Percentiles rank a stretch among this genome's conserved stretches.
Conservation (phyloP, 2,888 invertebrate genomes). For the Eupsilia transversa region DNA sequence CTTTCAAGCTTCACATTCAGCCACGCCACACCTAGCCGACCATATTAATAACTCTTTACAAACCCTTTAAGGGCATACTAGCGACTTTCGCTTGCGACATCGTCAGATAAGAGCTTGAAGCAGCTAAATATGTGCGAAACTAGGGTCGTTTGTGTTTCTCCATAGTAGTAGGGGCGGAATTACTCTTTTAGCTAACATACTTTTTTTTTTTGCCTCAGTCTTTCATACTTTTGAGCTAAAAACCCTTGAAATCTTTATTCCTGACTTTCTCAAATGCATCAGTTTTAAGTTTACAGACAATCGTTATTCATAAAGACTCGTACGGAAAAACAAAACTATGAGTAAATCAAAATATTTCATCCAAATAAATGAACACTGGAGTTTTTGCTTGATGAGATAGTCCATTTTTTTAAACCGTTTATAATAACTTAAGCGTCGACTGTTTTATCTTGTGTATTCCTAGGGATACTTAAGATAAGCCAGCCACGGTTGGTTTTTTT, state of each 20-base stretch:
- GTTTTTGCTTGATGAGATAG: background rate
- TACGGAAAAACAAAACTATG: background rate
- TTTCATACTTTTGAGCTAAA: background rate
- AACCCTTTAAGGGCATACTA: slow-evolving; percentile 78
- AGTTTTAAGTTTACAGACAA: background rate
- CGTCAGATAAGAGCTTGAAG: slow-evolving; percentile 55
- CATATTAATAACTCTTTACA: slow-evolving; percentile 77
- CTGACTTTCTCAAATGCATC: background rate
- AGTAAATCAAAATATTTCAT: background rate
- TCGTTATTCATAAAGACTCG: background rate
- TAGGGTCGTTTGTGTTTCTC: slow-evolving; percentile 14
- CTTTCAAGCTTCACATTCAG: slow-evolving; percentile 57
- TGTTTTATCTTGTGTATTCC: slow-evolving; percentile 15
- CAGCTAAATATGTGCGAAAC: slow-evolving; percentile 50
- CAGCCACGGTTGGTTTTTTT: background rate
- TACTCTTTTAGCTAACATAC: slow-evolving; percentile 9
- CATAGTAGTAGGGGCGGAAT: slow-evolving; percentile 31
- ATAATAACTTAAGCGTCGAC: slow-evolving; percentile 1
- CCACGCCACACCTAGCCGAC: slow-evolving; percentile 70
- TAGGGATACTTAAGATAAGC: slow-evolving; percentile 9
- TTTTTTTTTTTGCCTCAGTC: slow-evolving; percentile 25
- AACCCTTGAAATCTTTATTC: background rate
- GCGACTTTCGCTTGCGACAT: slow-evolving; percentile 73
- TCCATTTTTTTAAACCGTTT: slow-evolving; percentile 16
- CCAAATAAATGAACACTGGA: background rate